phyloP scores from a whole-genome alignment of 2,888 invertebrate genomes.

The Pseudoips prasinana region DNA sequence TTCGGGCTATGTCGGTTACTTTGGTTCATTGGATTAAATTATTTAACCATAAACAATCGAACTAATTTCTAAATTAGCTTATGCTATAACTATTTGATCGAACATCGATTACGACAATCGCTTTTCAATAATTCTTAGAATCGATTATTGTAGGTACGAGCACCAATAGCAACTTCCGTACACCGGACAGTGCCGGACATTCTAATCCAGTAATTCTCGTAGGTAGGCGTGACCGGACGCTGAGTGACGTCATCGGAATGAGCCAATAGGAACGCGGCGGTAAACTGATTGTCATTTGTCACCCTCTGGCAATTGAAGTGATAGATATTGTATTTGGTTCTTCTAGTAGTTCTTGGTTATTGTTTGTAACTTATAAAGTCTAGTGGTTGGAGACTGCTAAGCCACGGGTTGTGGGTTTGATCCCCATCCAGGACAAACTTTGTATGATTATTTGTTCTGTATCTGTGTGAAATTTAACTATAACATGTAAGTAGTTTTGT shows the following conservation, averaged over 20 bases:
- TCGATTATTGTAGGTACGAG: constrained; percentile 10
- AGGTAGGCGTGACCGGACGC: constrained; percentile 57
- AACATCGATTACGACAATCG: constrained; percentile 15
- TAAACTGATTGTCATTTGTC: constrained; percentile 69
- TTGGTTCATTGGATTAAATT: no score
- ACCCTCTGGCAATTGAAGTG: constrained; percentile 45
- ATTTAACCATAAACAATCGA: no score
- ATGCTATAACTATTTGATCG: constrained; percentile 14
- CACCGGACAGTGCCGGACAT: constrained; percentile 44
- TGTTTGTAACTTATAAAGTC: no score
- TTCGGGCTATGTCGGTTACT: no score
- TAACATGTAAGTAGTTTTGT: no score
- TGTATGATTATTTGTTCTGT: no score
- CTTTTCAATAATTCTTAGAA: constrained; percentile 27
- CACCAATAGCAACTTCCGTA: constrained; percentile 26
- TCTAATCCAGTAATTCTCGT: constrained; percentile 56
- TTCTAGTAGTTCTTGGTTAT: no score
- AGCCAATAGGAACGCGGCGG: constrained; percentile 55
- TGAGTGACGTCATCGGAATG: constrained; percentile 61
- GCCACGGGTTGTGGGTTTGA: no score
- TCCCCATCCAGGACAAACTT: no score
- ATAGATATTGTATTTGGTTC: constrained; percentile 21
- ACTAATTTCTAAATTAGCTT: constrained; percentile 6
- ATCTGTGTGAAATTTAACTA: no score
- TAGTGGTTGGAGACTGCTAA: no score